Evolutionary conservation across 2,888 invertebrate species (phyloP).

Genomic region (Eilema griseolum): DNA sequence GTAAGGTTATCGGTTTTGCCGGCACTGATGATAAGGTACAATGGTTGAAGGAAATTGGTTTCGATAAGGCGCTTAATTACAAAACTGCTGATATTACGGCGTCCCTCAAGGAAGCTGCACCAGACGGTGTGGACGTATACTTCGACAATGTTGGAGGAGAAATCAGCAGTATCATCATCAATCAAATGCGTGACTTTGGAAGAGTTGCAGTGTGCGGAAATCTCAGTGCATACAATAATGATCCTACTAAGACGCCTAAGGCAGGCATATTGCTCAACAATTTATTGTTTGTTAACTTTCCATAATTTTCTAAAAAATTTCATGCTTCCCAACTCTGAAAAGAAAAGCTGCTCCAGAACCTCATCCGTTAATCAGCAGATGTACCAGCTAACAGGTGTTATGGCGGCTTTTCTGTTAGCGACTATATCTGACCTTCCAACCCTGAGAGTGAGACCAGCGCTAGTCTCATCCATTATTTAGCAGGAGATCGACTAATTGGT

Average conservation of each 20-base stretch:
- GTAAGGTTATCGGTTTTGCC: slow-evolving; percentile 89
- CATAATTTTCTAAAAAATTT: too few relatives aligned
- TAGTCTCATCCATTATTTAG: too few relatives aligned
- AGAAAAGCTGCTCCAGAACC: too few relatives aligned
- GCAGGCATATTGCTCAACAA: slow-evolving; percentile 72
- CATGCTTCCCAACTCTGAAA: too few relatives aligned
- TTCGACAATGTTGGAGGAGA: slow-evolving; percentile 92
- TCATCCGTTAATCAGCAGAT: too few relatives aligned
- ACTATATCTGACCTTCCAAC: too few relatives aligned
- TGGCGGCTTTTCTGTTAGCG: too few relatives aligned
- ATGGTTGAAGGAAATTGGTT: slow-evolving; percentile 88
- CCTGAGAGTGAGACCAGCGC: too few relatives aligned
- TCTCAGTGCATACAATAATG: slow-evolving; percentile 72
- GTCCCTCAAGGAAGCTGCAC: slow-evolving; percentile 79
- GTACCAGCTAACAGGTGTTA: too few relatives aligned
- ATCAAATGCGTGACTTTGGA: slow-evolving; percentile 87
- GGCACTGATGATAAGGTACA: slow-evolving; percentile 72
- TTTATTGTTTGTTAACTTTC: too few relatives aligned
- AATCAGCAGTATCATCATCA: slow-evolving; percentile 85
- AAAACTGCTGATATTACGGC: slow-evolving; percentile 84
- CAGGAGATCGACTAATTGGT: too few relatives aligned
- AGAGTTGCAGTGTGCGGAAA: slow-evolving; percentile 85
- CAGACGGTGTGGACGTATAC: slow-evolving; percentile 91
- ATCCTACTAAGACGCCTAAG: slow-evolving; percentile 58
- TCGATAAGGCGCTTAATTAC: slow-evolving; percentile 91